Percentiles rank a stretch among this genome's conserved stretches.
Evolutionary conservation across 2,113 vertebrate species (phyloP).

Genomic region (Gopherus flavomarginatus): DNA sequence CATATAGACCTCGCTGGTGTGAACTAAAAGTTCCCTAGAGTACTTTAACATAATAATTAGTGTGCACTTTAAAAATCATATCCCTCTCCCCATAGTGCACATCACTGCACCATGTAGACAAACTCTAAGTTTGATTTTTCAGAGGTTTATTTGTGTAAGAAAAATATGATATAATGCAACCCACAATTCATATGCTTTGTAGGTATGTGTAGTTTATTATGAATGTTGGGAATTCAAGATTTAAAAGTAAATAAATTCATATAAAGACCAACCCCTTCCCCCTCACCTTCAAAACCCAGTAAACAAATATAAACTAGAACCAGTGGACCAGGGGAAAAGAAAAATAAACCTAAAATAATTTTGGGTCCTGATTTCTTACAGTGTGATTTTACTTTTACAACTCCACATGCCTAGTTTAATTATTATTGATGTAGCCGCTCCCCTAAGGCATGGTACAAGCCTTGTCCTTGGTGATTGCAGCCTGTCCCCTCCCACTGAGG

Average conservation of each 20-base stretch:
- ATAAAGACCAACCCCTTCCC: background rate
- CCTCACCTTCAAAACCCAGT: background rate
- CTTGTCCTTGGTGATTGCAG: background rate
- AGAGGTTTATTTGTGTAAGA: background rate
- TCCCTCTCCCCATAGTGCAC: background rate
- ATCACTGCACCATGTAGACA: background rate
- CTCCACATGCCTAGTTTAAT: constrained; percentile 4
- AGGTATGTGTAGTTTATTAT: background rate
- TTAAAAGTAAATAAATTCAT: background rate
- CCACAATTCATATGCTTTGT: background rate
- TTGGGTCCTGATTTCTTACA: background rate
- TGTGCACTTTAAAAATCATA: background rate
- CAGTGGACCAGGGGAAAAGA: background rate
- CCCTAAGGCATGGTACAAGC: background rate
- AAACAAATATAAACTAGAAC: background rate
- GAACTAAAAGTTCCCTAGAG: background rate
- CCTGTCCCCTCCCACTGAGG: background rate
- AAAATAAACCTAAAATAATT: background rate
- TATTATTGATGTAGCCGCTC: background rate
- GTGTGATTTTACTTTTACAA: background rate
- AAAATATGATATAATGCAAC: background rate
- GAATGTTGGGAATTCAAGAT: background rate
- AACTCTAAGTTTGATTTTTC: background rate
- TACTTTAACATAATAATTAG: background rate
- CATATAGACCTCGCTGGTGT: background rate